Percentiles rank a stretch among this genome's conserved stretches.
Evolutionary conservation across 2,797 vertebrate genomes (phyloP).

Genomic region (Balearica regulorum): DNA sequence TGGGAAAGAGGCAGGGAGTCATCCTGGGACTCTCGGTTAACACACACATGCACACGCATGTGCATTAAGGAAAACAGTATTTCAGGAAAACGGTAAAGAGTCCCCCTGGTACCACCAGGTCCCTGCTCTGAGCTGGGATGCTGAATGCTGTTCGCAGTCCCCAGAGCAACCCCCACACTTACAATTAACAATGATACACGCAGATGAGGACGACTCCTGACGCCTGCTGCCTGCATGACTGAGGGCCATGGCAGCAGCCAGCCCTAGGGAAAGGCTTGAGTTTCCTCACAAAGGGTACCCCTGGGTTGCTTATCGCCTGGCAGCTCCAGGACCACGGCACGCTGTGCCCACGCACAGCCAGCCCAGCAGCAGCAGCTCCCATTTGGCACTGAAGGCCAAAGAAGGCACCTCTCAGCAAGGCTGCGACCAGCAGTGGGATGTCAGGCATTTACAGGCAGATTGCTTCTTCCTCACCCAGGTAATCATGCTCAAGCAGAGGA

Average conservation of each 20-base stretch:
- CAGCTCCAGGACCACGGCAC: not conserved
- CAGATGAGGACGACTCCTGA: not conserved
- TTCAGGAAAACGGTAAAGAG: not conserved
- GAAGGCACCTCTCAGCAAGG: not conserved
- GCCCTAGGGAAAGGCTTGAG: not conserved
- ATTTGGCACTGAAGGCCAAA: not conserved
- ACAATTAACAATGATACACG: not conserved
- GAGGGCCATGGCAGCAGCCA: not conserved
- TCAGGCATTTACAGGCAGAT: not conserved
- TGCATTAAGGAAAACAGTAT: not conserved
- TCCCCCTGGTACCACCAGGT: not conserved
- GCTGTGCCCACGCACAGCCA: not conserved
- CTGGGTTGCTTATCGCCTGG: accelerated
- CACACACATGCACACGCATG: accelerated
- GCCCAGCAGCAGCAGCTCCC: not conserved
- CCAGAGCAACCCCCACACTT: not conserved
- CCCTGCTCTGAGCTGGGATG: not conserved
- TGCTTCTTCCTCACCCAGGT: not conserved
- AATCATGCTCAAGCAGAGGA: not conserved
- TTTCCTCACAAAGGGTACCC: not conserved
- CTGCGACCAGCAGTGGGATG: accelerated
- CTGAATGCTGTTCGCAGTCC: not conserved
- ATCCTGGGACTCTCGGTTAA: accelerated
- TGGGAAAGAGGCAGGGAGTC: not conserved
- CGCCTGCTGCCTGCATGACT: not conserved